Conservation (phyloP, 2,888 invertebrate genomes). For the Eupeodes luniger region DNA sequence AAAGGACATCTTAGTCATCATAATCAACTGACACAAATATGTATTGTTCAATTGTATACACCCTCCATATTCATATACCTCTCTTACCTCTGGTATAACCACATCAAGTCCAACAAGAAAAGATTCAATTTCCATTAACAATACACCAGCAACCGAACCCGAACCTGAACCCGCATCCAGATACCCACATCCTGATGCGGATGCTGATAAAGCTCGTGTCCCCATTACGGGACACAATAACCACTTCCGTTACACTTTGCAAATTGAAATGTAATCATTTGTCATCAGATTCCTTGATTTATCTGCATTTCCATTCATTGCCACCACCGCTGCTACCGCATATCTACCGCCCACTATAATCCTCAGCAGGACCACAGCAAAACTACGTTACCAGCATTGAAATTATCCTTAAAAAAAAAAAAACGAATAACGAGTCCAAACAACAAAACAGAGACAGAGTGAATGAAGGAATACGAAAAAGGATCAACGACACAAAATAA, state of each 20-base stretch:
- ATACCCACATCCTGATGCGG: conserved; percentile 34
- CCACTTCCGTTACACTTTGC: conserved; percentile 70
- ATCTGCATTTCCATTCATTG: conserved; percentile 37
- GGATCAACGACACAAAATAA: conserved; percentile 66
- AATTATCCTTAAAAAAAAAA: conserved; percentile 38
- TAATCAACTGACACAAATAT: conserved; percentile 25
- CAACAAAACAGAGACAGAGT: not conserved
- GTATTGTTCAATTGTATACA: not conserved
- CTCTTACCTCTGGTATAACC: not conserved
- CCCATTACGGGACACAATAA: conserved; percentile 61
- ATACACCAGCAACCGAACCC: not conserved
- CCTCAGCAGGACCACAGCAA: not conserved
- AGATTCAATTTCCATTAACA: conserved; percentile 53
- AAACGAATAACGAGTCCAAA: not conserved
- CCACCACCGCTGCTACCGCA: not conserved
- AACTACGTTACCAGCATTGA: conserved; percentile 45
- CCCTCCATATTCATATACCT: not conserved
- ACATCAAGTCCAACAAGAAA: not conserved
- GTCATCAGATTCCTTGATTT: conserved; percentile 68
- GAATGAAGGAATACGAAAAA: conserved; percentile 18
- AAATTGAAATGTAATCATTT: conserved; percentile 73
- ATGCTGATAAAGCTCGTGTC: conserved; percentile 38
- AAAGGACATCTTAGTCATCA: conserved; percentile 24
- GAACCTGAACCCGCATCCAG: conserved; percentile 28
- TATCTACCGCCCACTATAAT: not conserved